Base-by-base conservation (phyloP, 2,797 vertebrate genomes). In the Tarsius wallacei region DNA sequence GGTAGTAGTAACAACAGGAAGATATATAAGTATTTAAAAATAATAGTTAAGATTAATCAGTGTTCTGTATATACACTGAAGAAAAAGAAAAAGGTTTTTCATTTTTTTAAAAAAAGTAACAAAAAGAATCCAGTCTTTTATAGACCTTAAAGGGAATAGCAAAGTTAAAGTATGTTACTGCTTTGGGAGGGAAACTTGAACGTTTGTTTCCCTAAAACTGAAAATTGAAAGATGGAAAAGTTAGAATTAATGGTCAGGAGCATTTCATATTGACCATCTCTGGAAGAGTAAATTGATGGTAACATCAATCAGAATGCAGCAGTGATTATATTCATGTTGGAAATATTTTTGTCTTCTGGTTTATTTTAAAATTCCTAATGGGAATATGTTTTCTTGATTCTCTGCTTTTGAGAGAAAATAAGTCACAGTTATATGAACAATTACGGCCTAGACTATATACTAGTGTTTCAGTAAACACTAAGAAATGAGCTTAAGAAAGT, bases 291-390 rank as follows among this genome's bases (percentile, higher is more conserved):
- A 66, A 87, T 47, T 61, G 42, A 78, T 87, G 61, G 33, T 87
- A 31, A 31, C 47, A 95, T 26, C 47, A 88, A 53, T 76, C 55
- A 89, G 33, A 81, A 94, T 82, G 42, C 8, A 83, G 26, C 14
- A 77, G 26, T 71, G n/a, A 89, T 91, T 93, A 74, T 74, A 70
- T 80, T 91, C 22, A 70, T 85, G 63, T 93, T 94, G 21, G 36
- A 85, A 51, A n/a, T 85, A 81, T 85, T n/a, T 85, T 91, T 93
- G 24, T 88, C 68, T 24, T 87, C 68, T 93, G 71, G 16, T 74
- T 95, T 94, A 92, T 80, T 93, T 93, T 88, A 81, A 55, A 90
- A 82, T 86, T 91, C 49, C 31, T 61, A 53, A 21, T 91, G 71
- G 26, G 42, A 97, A 15, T 73, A 47, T 70, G 36, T 87, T 97